phyloP scores from a whole-genome alignment of 1,140 invertebrate genomes.

The Bombus confusus region DNA sequence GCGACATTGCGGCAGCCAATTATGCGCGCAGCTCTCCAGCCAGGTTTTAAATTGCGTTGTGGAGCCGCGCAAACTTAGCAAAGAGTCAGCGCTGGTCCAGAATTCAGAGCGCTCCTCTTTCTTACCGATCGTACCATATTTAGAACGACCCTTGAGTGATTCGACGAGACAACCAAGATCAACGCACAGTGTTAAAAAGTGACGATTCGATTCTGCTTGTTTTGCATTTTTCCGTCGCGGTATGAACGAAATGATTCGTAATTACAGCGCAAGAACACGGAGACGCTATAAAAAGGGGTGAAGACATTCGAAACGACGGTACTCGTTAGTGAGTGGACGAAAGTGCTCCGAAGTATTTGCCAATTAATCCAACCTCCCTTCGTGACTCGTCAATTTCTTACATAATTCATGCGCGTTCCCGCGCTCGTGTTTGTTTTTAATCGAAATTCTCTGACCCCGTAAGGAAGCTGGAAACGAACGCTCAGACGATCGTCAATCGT shows the following conservation, averaged over 20 bases:
- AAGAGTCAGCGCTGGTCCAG: background rate
- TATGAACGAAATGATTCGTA: background rate
- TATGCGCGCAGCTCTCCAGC: constrained; percentile 11
- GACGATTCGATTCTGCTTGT: background rate
- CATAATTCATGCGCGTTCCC: constrained; percentile 71
- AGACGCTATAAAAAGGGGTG: background rate
- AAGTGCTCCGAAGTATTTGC: constrained; percentile 14
- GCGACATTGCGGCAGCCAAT: constrained; percentile 13
- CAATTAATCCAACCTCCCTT: constrained; percentile 33
- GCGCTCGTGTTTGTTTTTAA: constrained; percentile 45
- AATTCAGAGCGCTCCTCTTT: constrained; percentile 17
- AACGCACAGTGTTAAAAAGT: constrained; percentile 1
- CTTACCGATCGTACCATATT: constrained; percentile 8
- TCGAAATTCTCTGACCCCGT: constrained; percentile 38
- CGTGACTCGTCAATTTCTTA: constrained; percentile 68
- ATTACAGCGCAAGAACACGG: background rate
- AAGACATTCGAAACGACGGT: constrained; percentile 18
- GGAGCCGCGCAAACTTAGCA: constrained; percentile 6
- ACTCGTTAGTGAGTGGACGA: constrained; percentile 29
- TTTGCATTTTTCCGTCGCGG: background rate
- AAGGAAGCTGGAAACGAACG: constrained; percentile 32
- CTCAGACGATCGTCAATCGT: constrained; percentile 17
- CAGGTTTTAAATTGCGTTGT: constrained; percentile 27
- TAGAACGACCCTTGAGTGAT: constrained; percentile 6
- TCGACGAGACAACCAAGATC: background rate